A percentile compares a stretch with the other conserved stretches of the same genome.
phyloP scores from a whole-genome alignment of 2,113 vertebrate genomes.

The Cyphomyrus discorhynchus region DNA sequence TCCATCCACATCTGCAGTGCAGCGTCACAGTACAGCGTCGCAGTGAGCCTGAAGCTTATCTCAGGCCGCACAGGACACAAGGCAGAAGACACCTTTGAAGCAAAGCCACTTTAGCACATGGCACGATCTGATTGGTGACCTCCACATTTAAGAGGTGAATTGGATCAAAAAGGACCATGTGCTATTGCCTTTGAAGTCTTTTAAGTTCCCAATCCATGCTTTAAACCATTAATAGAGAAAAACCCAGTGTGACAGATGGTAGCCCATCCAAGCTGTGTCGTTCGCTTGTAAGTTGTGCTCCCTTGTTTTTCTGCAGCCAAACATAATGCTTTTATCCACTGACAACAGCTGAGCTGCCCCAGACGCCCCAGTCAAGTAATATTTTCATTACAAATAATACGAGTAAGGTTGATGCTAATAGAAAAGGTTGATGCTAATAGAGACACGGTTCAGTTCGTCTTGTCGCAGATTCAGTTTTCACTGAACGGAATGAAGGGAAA shows the following conservation, averaged over 20 bases:
- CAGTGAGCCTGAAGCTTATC: not conserved
- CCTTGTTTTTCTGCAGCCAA: not conserved
- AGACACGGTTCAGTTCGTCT: not conserved
- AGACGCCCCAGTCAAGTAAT: not conserved
- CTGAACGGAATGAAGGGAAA: not conserved
- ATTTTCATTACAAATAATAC: not conserved
- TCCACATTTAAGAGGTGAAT: not conserved
- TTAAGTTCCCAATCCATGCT: not conserved
- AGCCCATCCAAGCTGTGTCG: not conserved
- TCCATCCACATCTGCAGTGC: not conserved
- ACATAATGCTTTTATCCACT: not conserved
- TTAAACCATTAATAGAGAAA: not conserved
- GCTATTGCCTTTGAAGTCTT: not conserved
- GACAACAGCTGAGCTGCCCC: not conserved
- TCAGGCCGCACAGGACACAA: not conserved
- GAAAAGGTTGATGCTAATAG: not conserved
- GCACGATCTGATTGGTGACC: not conserved
- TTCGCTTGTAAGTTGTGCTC: not conserved
- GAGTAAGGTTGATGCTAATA: not conserved
- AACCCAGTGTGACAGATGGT: not conserved
- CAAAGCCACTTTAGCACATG: not conserved
- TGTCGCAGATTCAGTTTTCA: not conserved
- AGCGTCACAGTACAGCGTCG: not conserved
- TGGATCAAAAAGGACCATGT: not conserved
- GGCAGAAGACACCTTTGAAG: not conserved